Conservation (phyloP, 1,140 invertebrate genomes). For the Amphibalanus amphitrite region DNA sequence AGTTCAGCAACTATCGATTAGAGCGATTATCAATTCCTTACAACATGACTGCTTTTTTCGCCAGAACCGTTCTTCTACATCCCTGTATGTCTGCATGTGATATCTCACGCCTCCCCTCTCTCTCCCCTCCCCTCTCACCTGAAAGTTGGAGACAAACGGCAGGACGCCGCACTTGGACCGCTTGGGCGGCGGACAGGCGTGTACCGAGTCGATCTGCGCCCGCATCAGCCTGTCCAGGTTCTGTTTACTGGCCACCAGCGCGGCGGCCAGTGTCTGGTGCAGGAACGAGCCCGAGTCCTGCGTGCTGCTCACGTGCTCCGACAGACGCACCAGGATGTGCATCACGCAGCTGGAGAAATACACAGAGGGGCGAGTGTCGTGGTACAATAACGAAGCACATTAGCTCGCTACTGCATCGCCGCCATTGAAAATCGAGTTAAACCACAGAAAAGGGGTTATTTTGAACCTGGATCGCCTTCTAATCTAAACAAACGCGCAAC, state of each 20-base stretch:
- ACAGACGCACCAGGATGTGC: constrained; percentile 32
- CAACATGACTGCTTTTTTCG: too few species aligned
- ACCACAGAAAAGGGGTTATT: too few species aligned
- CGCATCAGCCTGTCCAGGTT: constrained; percentile 88
- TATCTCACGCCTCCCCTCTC: constrained; percentile 4
- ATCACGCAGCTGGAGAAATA: constrained; percentile 17
- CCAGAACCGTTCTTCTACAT: too few species aligned
- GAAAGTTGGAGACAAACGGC: constrained; percentile 79
- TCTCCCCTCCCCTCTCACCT: constrained; percentile 25
- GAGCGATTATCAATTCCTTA: too few species aligned
- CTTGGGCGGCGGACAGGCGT: constrained; percentile 47
- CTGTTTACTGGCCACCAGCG: constrained; percentile 80
- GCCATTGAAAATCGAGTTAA: too few species aligned
- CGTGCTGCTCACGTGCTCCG: constrained; percentile 73
- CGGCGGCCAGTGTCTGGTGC: constrained; percentile 71
- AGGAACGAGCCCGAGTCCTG: constrained; percentile 82
- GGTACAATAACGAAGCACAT: too few species aligned
- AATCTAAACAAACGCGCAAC: too few species aligned
- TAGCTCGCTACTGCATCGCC: too few species aligned
- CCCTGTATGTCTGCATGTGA: constrained; percentile 1
- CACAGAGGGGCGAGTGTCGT: too few species aligned
- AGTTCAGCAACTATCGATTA: too few species aligned
- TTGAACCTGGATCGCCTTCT: too few species aligned
- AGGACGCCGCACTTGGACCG: constrained; percentile 80
- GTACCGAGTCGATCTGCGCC: constrained; percentile 60